These are phyloP conservation scores for Scaptomyza hsui DNA, from an alignment of 1,140 invertebrate species.

Conservation along the genomic window DNA sequence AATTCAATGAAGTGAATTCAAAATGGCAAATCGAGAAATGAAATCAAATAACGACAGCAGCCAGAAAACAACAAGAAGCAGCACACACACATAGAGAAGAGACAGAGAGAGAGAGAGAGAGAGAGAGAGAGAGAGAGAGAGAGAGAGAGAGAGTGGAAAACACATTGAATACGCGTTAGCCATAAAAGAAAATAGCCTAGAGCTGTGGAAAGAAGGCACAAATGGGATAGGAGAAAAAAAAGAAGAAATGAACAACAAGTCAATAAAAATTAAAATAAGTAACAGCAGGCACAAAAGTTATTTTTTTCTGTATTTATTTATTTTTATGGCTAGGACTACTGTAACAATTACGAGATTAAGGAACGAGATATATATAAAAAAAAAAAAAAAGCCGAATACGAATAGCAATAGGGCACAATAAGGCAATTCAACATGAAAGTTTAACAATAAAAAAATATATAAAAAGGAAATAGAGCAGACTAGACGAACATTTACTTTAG, in stretches of 20 bases:
- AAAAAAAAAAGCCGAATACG: too few species aligned
- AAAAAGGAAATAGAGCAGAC: neutral
- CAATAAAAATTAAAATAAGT: constrained; percentile 74
- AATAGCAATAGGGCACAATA: constrained; percentile 34
- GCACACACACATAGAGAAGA: constrained; percentile 23
- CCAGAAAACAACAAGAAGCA: constrained; percentile 26
- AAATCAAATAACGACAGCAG: constrained; percentile 58
- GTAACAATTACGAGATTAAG: constrained; percentile 53
- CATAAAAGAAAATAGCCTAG: constrained; percentile 51
- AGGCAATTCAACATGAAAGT: neutral
- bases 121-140: neutral
- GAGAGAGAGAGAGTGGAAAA: neutral
- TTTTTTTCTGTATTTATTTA: constrained; percentile 15
- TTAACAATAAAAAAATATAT: neutral
- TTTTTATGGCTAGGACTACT: constrained; percentile 54
- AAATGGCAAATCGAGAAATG: constrained; percentile 73
- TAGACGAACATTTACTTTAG: neutral
- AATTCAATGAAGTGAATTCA: constrained; percentile 80
- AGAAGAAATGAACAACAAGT: constrained; percentile 42
- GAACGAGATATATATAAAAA: constrained; percentile 16
- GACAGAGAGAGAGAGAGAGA: constrained; percentile 3
- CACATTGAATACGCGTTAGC: constrained; percentile 27
- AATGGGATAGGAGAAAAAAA: constrained; percentile 12
- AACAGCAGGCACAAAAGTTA: constrained; percentile 60
- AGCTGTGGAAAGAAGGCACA: constrained; percentile 18